Evolutionary conservation across 1,140 invertebrate species (phyloP).

Genomic region (Scylla paramamosain): DNA sequence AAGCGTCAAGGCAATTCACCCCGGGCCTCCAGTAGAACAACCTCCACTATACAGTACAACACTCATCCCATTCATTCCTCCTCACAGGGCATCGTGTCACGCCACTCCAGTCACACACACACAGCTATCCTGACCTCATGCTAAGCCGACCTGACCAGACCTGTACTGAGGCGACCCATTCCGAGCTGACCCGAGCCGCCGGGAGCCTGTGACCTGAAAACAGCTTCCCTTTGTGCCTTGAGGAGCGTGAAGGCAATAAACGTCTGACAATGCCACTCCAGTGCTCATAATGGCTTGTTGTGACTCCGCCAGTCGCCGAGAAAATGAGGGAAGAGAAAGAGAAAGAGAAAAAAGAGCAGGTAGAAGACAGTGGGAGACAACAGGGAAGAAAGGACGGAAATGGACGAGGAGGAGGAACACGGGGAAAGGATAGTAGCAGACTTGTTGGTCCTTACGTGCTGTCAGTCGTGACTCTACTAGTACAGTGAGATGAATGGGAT

Average conservation of each 20-base stretch:
- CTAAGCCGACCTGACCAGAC: neutral
- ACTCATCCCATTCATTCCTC: neutral
- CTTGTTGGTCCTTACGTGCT: no score
- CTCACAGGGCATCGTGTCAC: neutral
- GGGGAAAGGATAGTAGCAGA: neutral
- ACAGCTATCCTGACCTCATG: neutral
- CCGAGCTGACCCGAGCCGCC: neutral
- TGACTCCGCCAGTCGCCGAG: conserved; percentile 45
- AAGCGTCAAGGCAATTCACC: no score
- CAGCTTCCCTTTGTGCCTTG: neutral
- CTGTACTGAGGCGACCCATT: neutral
- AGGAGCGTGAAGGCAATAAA: conserved; percentile 60
- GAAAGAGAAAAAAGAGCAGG: neutral
- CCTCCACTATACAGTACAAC: neutral
- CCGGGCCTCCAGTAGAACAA: neutral
- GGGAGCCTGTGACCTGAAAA: neutral
- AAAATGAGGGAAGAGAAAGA: neutral
- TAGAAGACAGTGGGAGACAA: neutral
- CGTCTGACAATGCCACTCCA: conserved; percentile 15
- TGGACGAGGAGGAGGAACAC: neutral
- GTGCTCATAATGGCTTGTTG: conserved; percentile 65
- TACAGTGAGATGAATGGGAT: no score
- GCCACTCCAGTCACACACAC: neutral
- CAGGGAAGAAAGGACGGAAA: neutral
- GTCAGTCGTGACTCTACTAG: no score